Evolutionary conservation across 2,113 vertebrate genomes (phyloP), one percentile per base, ranked within the genome.

Genomic region (Pionites leucogaster): DNA sequence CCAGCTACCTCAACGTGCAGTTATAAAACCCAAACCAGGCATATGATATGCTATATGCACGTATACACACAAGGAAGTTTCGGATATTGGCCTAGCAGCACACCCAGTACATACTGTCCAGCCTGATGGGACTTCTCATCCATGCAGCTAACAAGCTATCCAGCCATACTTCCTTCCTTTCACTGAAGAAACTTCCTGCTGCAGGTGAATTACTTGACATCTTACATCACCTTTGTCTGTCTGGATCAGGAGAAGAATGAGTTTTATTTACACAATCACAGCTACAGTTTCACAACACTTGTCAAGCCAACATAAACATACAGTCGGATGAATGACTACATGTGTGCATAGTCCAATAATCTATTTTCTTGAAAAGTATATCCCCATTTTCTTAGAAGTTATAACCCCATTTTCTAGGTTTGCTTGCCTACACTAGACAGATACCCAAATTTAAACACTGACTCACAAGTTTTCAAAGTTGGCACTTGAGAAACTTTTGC

Each of bases 11-110:
- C 31, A 25, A 71, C 78, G 28, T 7, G 60, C 37, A 90, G 44
- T 9, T 67, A 29, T 46, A 46, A 86, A 46, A 49, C 18, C 41
- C 28, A 71, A 69, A 52, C 18, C 19, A 83, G 60, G 60, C 4
- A 41, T 5, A 41, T 1, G 3, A 62, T 63, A 53, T 5, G 6
- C 33, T 50, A 28, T 14, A 39, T 2, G 3, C 9, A 17, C 1
- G 1, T 15, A 24, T 17, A 46, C 9, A 52, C 25, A 70, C 6
- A 77, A 23, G 25, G 16, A 82, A 55, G 27, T 35, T 50, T 27
- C 17, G 69, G 62, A 49, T 53, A 53, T 0, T 46, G 53, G 49
- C 37, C 16, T 50, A 85, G 79, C 13, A 72, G 71, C 28, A 33
- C 57, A 65, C 6, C 64, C 70, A 47, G 8, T 13, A 31, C 18